A percentile compares a stretch with the other conserved stretches of the same genome.
These are phyloP conservation scores for Pampusana beccarii DNA, from an alignment of 2,113 vertebrate genomes.

Conservation along the genomic window DNA sequence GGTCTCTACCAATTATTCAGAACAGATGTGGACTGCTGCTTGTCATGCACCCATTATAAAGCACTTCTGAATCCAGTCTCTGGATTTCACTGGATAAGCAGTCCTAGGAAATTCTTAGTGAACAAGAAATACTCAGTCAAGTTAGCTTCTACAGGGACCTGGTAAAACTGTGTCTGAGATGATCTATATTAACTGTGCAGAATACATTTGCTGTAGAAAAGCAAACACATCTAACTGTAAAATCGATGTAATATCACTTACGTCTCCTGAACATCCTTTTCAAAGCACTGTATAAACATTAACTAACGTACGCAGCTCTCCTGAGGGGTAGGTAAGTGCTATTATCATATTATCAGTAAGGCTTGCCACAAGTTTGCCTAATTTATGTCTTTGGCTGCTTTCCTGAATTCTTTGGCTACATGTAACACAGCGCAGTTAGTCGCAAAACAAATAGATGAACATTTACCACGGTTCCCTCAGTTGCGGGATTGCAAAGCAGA, in stretches of 20 bases:
- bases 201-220: not conserved
- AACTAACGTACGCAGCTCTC: constrained; percentile 23
- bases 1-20: not conserved
- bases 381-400: constrained; percentile 48
- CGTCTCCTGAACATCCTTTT: constrained; percentile 28
- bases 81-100: not conserved
- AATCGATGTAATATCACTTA: not conserved
- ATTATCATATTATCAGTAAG: constrained; percentile 47
- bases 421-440: not conserved
- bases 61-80: not conserved
- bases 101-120: not conserved
- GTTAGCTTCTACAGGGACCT: not conserved
- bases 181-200: not conserved
- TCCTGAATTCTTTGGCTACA: constrained; percentile 42
- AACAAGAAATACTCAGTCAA: not conserved
- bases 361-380: constrained; percentile 12
- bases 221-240: constrained; percentile 36
- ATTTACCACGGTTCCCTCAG: not conserved
- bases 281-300: constrained; percentile 33
- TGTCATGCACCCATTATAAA: not conserved
- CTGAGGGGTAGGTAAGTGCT: constrained; percentile 10
- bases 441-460: constrained; percentile 38
- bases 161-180: not conserved
- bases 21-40: not conserved
- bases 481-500: not conserved